Percentiles rank a stretch among this genome's conserved stretches.
Conservation (phyloP, 2,113 vertebrate species). For the Taxidea taxus region DNA sequence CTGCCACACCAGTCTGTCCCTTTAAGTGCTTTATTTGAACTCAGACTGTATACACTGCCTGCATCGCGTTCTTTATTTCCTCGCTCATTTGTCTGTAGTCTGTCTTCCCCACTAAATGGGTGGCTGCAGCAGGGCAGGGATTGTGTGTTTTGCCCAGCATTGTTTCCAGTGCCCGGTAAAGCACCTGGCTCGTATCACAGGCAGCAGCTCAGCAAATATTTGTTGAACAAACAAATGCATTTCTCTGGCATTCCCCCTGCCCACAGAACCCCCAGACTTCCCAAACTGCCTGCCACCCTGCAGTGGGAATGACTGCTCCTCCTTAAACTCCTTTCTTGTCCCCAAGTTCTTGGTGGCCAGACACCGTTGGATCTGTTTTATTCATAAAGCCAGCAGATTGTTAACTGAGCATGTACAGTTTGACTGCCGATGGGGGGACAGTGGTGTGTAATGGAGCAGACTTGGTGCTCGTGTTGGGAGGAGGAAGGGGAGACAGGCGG, state of each 20-base stretch:
- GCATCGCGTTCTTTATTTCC: neutral
- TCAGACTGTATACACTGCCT: neutral
- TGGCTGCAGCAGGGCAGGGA: neutral
- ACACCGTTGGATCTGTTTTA: neutral
- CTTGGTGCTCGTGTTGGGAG: neutral
- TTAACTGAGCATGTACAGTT: neutral
- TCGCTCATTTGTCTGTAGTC: neutral
- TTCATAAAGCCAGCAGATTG: neutral
- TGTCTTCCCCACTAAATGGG: neutral
- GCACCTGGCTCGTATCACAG: rapidly evolving
- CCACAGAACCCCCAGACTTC: neutral
- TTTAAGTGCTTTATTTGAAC: neutral
- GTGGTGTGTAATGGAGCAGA: neutral
- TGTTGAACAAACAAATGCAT: neutral
- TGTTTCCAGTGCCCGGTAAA: too few species aligned
- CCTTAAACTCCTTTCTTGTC: neutral
- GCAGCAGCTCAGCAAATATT: neutral
- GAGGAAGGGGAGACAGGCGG: neutral
- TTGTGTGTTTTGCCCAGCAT: neutral
- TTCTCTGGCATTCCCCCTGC: neutral
- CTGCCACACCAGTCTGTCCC: neutral
- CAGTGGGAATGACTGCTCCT: rapidly evolving
- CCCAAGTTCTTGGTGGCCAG: neutral
- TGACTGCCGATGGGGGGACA: neutral
- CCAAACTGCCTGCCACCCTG: neutral